A percentile compares a stretch with the other conserved stretches of the same genome.
Conservation (phyloP, 2,113 vertebrate genomes). For the Tachysurus vachellii region DNA sequence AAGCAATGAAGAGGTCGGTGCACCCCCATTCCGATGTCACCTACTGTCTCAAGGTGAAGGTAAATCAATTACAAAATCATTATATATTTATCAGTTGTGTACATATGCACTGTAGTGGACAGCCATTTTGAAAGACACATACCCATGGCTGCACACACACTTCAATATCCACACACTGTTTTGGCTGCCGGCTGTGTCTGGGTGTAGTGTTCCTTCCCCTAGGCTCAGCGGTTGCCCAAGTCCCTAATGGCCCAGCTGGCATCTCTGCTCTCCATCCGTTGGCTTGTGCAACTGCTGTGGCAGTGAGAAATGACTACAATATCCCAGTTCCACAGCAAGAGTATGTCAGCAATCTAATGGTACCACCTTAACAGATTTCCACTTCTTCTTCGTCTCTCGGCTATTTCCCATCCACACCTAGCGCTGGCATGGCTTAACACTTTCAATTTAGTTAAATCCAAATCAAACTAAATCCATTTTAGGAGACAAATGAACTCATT, state of each 20-base stretch:
- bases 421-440: neutral
- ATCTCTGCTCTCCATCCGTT: conserved; percentile 61
- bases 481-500: conserved; percentile 42
- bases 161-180: conserved; percentile 38
- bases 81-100: conserved; percentile 49
- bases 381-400: conserved; percentile 40
- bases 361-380: conserved; percentile 49
- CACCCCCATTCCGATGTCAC: conserved; percentile 11
- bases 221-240: conserved; percentile 54
- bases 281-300: conserved; percentile 49
- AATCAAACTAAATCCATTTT: conserved; percentile 47
- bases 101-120: conserved; percentile 28
- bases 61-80: conserved; percentile 50
- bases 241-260: conserved; percentile 54
- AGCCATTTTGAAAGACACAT: conserved; percentile 16
- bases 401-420: conserved; percentile 51
- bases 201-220: conserved; percentile 54
- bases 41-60: conserved; percentile 13
- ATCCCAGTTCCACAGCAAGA: conserved; percentile 52
- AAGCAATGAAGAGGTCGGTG: conserved; percentile 38
- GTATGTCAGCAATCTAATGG: conserved; percentile 52
- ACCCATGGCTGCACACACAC: conserved; percentile 15
- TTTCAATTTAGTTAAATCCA: conserved; percentile 53
- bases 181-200: conserved; percentile 54
- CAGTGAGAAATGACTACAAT: conserved; percentile 57